Evolutionary conservation across 2,113 vertebrate species (phyloP).

Genomic region (Chiloscyllium plagiosum): DNA sequence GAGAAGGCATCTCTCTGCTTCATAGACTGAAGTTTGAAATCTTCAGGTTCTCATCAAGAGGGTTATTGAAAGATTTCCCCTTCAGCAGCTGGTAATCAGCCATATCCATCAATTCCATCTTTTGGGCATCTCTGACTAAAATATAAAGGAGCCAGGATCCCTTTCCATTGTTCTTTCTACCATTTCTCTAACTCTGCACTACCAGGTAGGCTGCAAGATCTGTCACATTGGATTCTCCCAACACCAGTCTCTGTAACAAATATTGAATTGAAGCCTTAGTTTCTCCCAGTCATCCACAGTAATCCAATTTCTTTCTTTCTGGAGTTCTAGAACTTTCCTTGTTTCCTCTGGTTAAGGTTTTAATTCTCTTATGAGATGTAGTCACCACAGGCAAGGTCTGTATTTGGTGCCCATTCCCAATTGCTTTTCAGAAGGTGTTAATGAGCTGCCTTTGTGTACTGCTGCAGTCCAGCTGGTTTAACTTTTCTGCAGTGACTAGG

Average conservation of each 20-base stretch:
- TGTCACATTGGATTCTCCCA: not conserved
- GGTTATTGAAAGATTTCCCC: not conserved
- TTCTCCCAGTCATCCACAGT: not conserved
- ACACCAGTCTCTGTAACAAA: not conserved
- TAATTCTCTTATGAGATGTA: too few species aligned
- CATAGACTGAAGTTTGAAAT: too few species aligned
- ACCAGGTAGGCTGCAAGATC: too few species aligned
- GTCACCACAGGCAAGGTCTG: too few species aligned
- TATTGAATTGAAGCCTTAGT: not conserved
- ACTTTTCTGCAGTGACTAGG: too few species aligned
- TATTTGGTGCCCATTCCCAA: too few species aligned
- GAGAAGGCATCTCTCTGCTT: too few species aligned
- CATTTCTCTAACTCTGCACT: not conserved
- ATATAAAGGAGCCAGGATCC: not conserved
- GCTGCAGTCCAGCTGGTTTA: too few species aligned
- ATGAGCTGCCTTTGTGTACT: too few species aligned
- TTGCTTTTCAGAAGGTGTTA: too few species aligned
- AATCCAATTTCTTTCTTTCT: not conserved
- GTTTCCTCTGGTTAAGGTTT: not conserved
- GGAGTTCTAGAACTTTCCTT: not conserved
- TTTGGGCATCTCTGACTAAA: not conserved
- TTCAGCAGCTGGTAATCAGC: not conserved
- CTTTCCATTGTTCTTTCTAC: not conserved
- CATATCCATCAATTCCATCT: not conserved
- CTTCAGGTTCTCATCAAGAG: too few species aligned